Conservation (phyloP, 2,888 invertebrate genomes). For the Cephus spinipes region DNA sequence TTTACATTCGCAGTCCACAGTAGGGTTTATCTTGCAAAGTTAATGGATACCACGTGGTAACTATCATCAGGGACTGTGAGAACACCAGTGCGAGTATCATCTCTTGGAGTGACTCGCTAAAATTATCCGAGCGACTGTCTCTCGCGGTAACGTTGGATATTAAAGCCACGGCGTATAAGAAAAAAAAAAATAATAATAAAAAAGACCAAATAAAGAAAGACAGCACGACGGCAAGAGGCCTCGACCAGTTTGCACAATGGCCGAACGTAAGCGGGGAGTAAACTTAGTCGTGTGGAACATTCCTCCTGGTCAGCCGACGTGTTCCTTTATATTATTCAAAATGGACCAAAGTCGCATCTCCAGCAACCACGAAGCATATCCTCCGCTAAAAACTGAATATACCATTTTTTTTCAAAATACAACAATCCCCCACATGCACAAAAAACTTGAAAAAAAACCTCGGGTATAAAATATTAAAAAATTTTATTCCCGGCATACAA, state of each 20-base stretch:
- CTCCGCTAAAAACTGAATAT: neutral
- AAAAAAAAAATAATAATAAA: neutral
- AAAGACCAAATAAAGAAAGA: neutral
- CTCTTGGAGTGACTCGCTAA: constrained; percentile 45
- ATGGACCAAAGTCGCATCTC: neutral
- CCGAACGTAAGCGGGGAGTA: neutral
- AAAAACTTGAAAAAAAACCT: neutral
- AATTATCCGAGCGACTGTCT: constrained; percentile 32
- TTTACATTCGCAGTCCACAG: neutral
- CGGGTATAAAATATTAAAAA: neutral
- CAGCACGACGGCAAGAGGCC: neutral
- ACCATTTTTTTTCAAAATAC: neutral
- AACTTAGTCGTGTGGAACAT: neutral
- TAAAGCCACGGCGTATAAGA: neutral
- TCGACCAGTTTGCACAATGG: neutral
- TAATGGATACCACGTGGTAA: constrained; percentile 8
- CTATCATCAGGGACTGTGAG: constrained; percentile 36
- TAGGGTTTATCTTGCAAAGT: constrained; percentile 5
- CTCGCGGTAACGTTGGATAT: neutral
- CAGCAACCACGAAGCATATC: neutral
- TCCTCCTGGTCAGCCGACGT: neutral
- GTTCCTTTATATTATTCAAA: neutral
- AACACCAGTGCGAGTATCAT: constrained; percentile 36
- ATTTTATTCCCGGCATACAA: neutral
- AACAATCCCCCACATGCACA: no score